Evolutionary conservation across 2,888 invertebrate genomes (phyloP), one percentile per base, ranked within the genome.

Genomic region (Axea sp.): DNA sequence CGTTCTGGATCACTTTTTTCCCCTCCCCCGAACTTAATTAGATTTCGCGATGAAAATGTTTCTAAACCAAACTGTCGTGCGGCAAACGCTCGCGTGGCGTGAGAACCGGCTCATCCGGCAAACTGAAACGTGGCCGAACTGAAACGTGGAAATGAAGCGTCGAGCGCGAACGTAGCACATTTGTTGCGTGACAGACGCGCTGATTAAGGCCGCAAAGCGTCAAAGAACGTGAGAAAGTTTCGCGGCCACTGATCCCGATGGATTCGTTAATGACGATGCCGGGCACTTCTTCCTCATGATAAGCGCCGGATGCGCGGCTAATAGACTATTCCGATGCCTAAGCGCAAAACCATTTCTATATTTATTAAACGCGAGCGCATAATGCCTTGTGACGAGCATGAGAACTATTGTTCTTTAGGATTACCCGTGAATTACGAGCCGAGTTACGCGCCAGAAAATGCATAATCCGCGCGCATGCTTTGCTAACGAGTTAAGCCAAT

Each of bases 101-200:
- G 73, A 72, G 72, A 73, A 62, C 62, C 28, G 60, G 74, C 62
- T 55, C 51, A 53, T 59, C 45, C 53, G 35, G 14, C 43, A 6
- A 24, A n/a, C n/a, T n/a, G n/a, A n/a, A 15, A 7, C 9, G 9
- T 49, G 49, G 47, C 19, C 62, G 12, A 76, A 68, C 73, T 64
- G 53, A 77, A 78, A 78, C 72, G 76, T 78, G 76, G 75, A 78
- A 77, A 78, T 73, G 75, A 74, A 76, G 55, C 71, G 51, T 45
- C 53, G 59, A 53, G 59, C 47, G 24, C 67, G 59, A 62, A 22
- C 68, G 71, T 22, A 19, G 43, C 59, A 59, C 73, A 53, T 69
- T 76, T 55, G 75, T 77, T 77, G 78, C 78, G 77, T 76, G 76
- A 76, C 76, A 76, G 77, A 73, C 77, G 64, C 69, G 62, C 76